A percentile compares a stretch with the other conserved stretches of the same genome.
Conservation (phyloP, 2,888 invertebrate genomes). For the Tuta absoluta region DNA sequence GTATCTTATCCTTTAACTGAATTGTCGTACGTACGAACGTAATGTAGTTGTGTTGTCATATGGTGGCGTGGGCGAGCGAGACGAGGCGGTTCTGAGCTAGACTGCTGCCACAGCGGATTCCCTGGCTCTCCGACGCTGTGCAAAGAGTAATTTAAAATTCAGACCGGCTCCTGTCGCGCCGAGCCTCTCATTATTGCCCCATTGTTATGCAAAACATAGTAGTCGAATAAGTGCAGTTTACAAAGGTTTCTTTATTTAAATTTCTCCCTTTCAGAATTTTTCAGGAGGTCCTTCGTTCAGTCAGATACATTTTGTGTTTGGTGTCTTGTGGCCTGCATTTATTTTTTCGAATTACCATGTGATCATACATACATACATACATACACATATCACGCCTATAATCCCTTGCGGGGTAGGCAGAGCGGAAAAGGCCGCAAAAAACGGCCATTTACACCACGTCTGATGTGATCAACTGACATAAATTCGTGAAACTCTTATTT, state of each 20-base stretch:
- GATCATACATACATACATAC: too few species aligned
- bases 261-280: background rate
- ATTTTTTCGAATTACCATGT: background rate
- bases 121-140: slow-evolving; percentile 52
- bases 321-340: background rate
- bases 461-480: too few species aligned
- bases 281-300: background rate
- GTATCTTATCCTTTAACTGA: background rate
- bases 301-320: background rate
- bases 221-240: background rate
- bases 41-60: background rate
- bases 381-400: too few species aligned
- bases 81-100: slow-evolving; percentile 21
- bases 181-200: slow-evolving; percentile 64
- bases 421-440: too few species aligned
- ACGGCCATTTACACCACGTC: too few species aligned
- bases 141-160: slow-evolving; percentile 77
- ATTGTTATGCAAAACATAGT: slow-evolving; percentile 44
- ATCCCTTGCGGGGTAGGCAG: too few species aligned
- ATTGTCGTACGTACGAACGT: background rate
- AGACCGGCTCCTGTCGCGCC: slow-evolving; percentile 61
- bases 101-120: slow-evolving; percentile 63
- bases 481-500: too few species aligned
- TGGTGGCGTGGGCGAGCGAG: background rate
- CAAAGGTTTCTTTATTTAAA: slow-evolving; percentile 2